Conservation (phyloP, 2,888 invertebrate genomes). For the Lasioglossum lativentre region DNA sequence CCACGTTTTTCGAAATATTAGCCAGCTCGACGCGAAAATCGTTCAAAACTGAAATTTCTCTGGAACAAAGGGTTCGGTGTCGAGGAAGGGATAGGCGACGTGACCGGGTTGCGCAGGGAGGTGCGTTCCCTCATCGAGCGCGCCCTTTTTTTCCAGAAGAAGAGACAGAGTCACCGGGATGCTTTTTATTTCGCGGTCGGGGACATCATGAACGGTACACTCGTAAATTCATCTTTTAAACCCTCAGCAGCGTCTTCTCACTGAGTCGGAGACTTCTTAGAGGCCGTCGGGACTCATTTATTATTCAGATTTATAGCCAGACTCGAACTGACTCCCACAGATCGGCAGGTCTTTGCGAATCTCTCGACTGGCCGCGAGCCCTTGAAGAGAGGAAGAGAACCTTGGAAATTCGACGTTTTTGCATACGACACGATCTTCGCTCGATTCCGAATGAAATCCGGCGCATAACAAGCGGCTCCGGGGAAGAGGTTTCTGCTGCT, state of each 20-base stretch:
- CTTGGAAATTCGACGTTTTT: conserved; percentile 84
- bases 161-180: conserved; percentile 27
- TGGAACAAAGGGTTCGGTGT: background rate
- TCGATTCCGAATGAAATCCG: conserved; percentile 81
- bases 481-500: conserved; percentile 64
- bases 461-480: conserved; percentile 80
- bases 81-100: background rate
- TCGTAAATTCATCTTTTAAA: conserved; percentile 84
- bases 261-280: conserved; percentile 84
- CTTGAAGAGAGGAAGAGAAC: conserved; percentile 69
- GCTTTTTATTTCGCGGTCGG: conserved; percentile 39
- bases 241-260: conserved; percentile 81
- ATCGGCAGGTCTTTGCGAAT: conserved; percentile 83
- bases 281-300: conserved; percentile 84
- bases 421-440: conserved; percentile 84
- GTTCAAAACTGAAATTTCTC: background rate
- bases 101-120: background rate
- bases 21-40: background rate
- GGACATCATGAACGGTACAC: conserved; percentile 66
- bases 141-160: conserved; percentile 15
- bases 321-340: conserved; percentile 83
- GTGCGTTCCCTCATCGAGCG: conserved; percentile 23
- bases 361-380: conserved; percentile 72
- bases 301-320: conserved; percentile 85
- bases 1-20: background rate